Base-by-base conservation (phyloP, 2,888 invertebrate genomes). In the Toxonevra muliebris region DNA sequence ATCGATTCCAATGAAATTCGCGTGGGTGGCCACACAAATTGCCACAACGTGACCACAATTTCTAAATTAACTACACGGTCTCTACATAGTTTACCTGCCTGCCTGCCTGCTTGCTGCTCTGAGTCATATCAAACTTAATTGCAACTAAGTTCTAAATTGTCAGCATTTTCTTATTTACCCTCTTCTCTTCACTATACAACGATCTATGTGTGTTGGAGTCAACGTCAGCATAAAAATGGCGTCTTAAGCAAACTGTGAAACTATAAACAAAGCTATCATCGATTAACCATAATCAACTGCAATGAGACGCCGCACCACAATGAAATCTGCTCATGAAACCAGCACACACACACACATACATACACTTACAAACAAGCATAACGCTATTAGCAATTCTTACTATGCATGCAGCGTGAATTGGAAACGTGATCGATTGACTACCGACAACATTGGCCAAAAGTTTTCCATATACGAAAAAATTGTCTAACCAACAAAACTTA, bases 341-440 rank as follows among this genome's bases (percentile, higher is more conserved):
- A 30, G 7, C 15, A 15, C 20, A 2, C 17, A 17, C 40, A 60
- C 13, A 48, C 11, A 40, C 13, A 2, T n/a, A 55, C 8, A 55
- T 19, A 58, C 19, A 42, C 15, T 10, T 1, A 30, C 30, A 30
- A 30, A 30, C 30, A 11, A 20, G 17, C 45, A 45, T 59, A 11
- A 4, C 20, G 20, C 12, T 5, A 11, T n/a, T n/a, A 1, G 50
- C 30, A 57, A 10, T 30, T 61, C 61, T 55, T 48, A 48, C 50
- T 48, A 55, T 59, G 59, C 41, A 30, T 52, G 50, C 52, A 19
- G 52, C 50, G 20, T 17, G 61, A 54, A 30, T 30, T 41, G 57
- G 55, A 79, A 79, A 81, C 81, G 82, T 82, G 81, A 81, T 81
- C 82, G 79, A 80, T 81, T 76, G 80, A 79, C 81, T 79, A 79